Base-by-base conservation (phyloP, 2,797 vertebrate species). In the Orientallactaga sibirica region DNA sequence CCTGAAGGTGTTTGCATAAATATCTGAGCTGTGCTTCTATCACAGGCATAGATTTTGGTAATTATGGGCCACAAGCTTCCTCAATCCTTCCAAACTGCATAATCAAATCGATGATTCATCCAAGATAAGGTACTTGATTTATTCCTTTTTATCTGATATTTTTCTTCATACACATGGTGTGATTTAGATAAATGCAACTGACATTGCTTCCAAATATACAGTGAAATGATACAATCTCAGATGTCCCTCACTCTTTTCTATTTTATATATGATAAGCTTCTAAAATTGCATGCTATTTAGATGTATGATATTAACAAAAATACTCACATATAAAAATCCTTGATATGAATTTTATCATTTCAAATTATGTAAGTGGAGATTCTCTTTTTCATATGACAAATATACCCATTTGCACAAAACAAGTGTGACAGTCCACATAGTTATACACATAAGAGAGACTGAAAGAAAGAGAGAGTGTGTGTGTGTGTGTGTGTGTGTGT, bases 321-420 rank as follows among this genome's bases (percentile, higher is more conserved):
- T 41, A 12, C n/a, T 70, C 25, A 82, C 77, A 88, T 87, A 8
- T 86, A 91, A 95, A 86, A 76, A 58, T 76, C 75, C 41, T 18
- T 67, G 58, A 89, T 0, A 33, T 67, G 80, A 70, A 77, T 92
- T 88, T 95, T 93, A 43, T 52, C 55, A 93, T 90, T 80, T 74
- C 52, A 86, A n/a, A 3, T 58, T 81, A 88, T 79, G 29, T 33
- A 84, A 92, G 91, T 80, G 58, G 70, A 77, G 86, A 94, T 88
- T 62, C 33, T 62, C 29, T 71, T 75, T 94, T 92, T 92, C 12
- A 20, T 37, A n/a, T 37, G 81, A 91, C 93, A 95, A 92, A 70
- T 92, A 88, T 0, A 62, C 24, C 15, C 29, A 61, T 9, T 41
- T 12, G 11, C 14, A 55, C 43, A 85, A 82, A 95, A 61, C 19